Conservation (phyloP, 2,113 vertebrate genomes). For the Lagenorhynchus albirostris region DNA sequence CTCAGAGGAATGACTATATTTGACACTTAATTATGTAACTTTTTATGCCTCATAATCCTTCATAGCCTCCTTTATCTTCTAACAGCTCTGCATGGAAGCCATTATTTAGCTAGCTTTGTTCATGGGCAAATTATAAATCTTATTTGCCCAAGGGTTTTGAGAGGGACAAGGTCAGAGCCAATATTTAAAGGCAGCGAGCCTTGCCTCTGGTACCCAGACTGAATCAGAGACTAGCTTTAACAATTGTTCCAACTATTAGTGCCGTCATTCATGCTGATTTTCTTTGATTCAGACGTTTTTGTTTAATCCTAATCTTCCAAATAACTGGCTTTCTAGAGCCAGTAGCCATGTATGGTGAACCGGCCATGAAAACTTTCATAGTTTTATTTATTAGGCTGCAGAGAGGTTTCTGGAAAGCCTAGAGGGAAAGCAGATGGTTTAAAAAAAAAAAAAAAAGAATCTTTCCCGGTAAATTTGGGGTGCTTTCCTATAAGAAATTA, state of each 20-base stretch:
- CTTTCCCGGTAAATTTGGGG: conserved; percentile 3
- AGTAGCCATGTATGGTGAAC: neutral
- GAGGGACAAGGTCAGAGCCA: neutral
- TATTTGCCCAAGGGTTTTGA: neutral
- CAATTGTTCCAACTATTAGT: neutral
- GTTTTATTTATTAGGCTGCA: conserved; percentile 15
- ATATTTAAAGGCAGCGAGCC: neutral
- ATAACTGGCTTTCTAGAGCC: neutral
- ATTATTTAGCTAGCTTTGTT: conserved; percentile 5
- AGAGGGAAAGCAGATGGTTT: conserved; percentile 16
- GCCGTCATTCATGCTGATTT: neutral
- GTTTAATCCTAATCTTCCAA: neutral
- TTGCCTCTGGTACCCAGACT: neutral
- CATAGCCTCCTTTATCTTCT: neutral
- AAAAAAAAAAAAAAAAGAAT: neutral
- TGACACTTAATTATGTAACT: neutral
- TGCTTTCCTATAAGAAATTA: conserved; percentile 13
- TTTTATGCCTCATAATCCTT: neutral
- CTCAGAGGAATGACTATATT: neutral
- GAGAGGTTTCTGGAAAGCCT: conserved; percentile 6
- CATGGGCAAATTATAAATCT: neutral
- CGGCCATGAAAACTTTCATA: neutral
- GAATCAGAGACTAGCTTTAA: neutral
- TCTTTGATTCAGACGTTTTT: neutral
- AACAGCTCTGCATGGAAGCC: neutral